Base-by-base conservation (phyloP, 2,888 invertebrate species). In the Eupithecia dodoneata region DNA sequence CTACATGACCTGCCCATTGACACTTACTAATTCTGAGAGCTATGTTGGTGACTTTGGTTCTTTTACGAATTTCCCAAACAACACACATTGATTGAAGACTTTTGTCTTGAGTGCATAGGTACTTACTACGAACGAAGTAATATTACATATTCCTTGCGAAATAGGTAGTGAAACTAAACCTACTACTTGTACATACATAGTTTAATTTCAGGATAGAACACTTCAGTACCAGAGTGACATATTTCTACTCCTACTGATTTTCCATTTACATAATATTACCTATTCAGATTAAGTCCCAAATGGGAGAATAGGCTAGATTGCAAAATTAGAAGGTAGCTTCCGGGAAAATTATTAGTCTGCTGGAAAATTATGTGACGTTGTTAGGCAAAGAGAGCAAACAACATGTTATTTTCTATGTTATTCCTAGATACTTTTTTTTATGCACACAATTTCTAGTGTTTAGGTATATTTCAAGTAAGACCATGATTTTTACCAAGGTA, bases 301-400 rank as follows among this genome's bases (percentile, higher is more conserved):
- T 74, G 49, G 74, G 70, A 69, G 67, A 77, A 76, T 76, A 63
- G 30, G n/a, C 73, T 76, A 69, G 71, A 70, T 76, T 76, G 71
- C 75, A 59, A 74, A 76, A 78, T 76, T 73, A 78, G 73, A 71
- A 73, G 73, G 72, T 75, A 71, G 6, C 65, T 52, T 59, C 44
- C 47, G 59, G 41, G 30, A 70, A 74, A 69, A 52, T 72, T 47
- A 42, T 77, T 30, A 49, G 55, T 73, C 65, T 67, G n/a, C 18
- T 55, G 52, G n/a, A n/a, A 71, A 63, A 63, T 10, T 15, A 18
- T 42, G n/a, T 15, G 41, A 41, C 49, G n/a, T 59, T 59, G 15
- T 44, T 72, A 45, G 42, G 71, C 13, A 59, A 18, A 12, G 15
- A 15, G 30, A 59, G 55, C 45, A 59, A 59, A 59, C 30, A 18